Evolutionary conservation across 2,113 vertebrate genomes (phyloP).

Genomic region (Setophaga coronata): DNA sequence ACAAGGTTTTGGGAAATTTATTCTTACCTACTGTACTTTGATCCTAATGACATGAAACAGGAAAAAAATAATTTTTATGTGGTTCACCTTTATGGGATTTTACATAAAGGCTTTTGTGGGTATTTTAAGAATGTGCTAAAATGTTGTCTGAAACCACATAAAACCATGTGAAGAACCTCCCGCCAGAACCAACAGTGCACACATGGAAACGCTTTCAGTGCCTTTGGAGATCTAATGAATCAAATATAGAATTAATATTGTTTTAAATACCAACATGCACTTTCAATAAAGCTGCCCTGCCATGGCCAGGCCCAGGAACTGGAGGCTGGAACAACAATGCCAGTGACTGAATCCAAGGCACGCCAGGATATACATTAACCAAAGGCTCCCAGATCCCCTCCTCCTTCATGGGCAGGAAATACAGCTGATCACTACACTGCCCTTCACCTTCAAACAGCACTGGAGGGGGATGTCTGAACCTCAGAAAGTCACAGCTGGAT

Average conservation of each 20-base stretch:
- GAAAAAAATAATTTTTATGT: slow-evolving; percentile 71
- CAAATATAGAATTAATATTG: slow-evolving; percentile 73
- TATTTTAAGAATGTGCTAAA: slow-evolving; percentile 85
- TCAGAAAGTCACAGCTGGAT: neutral
- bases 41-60: slow-evolving; percentile 72
- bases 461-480: neutral
- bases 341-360: neutral
- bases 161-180: slow-evolving; percentile 65
- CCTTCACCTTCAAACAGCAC: neutral
- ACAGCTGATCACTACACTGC: no score
- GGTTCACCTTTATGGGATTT: slow-evolving; percentile 78
- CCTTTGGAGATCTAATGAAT: slow-evolving; percentile 76
- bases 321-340: neutral
- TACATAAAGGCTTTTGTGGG: slow-evolving; percentile 83
- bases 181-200: slow-evolving; percentile 75
- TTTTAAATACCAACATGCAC: slow-evolving; percentile 73
- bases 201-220: slow-evolving; percentile 72
- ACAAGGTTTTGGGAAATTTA: slow-evolving; percentile 55
- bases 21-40: slow-evolving; percentile 78
- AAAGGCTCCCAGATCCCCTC: neutral
- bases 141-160: slow-evolving; percentile 79
- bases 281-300: slow-evolving; percentile 60
- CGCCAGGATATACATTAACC: neutral
- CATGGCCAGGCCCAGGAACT: neutral
- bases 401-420: neutral